Evolutionary conservation across 2,888 invertebrate genomes (phyloP), one percentile per base, ranked within the genome.

Genomic region (Parthenolecanium corni): DNA sequence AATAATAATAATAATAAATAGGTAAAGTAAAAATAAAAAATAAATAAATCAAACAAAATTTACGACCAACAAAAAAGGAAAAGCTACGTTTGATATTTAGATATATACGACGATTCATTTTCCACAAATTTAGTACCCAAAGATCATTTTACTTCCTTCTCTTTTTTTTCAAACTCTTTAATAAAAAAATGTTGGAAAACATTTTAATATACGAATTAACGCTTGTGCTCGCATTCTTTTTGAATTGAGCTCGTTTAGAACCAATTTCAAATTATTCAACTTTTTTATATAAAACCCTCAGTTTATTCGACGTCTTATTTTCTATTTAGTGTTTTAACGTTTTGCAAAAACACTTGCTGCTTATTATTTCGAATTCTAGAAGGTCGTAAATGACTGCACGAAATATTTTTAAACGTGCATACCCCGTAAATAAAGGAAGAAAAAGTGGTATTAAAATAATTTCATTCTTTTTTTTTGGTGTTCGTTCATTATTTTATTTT

Each of bases 331-430:
- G 18, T 18, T 42, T 38, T 42, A 16, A 42, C 44, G 18, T 42
- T 42, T 18, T 42, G 18, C 44, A 14, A 42, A 31, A 42, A 42
- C 44, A 42, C 44, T 42, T 18, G 44, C 18, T 42, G 44, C 44
- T 42, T 42, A 42, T 42, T 42, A 42, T 18, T 14, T 9, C n/a
- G n/a, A 42, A 42, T 42, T 42, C 44, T 42, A 42, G 18, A 56
- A 25, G 31, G 44, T 56, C 31, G 56, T 56, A 56, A 56, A 56
- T 44, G 46, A 44, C 44, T n/a, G 21, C 54, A 20, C 24, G 23
- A 44, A n/a, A 42, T 25, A 25, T 52, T 25, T 24, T 5, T 42
- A 18, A 4, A 42, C 44, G 14, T 18, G n/a, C 18, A 16, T 42
- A 42, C 14, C 4, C 44, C 5, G 4, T 4, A 9, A 14, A 42